These are phyloP conservation scores for Merodon equestris DNA, from an alignment of 2,888 invertebrate genomes.

Conservation along the genomic window DNA sequence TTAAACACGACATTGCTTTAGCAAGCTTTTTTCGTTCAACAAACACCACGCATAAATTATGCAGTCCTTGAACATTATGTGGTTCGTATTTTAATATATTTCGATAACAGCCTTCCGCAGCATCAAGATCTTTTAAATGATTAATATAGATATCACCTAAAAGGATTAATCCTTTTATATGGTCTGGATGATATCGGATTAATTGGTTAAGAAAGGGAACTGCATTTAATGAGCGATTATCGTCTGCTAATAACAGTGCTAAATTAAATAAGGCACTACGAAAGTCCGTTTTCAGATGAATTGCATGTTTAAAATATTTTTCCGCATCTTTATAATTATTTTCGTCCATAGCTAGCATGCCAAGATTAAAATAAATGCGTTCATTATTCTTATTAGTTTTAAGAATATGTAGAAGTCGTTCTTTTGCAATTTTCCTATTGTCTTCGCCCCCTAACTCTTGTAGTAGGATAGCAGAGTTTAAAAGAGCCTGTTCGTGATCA, in stretches of 20 bases:
- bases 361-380: conserved; percentile 95
- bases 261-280: conserved; percentile 96
- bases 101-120: conserved; percentile 96
- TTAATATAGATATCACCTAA: conserved; percentile 98
- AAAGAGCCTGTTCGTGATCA: conserved; percentile 95
- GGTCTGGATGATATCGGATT: conserved; percentile 93
- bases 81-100: conserved; percentile 92
- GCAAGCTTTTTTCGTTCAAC: conserved; percentile 93
- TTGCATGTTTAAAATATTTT: conserved; percentile 93
- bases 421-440: conserved; percentile 87
- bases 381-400: conserved; percentile 86
- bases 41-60: conserved; percentile 97
- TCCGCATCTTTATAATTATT: conserved; percentile 93
- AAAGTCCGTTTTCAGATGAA: conserved; percentile 92
- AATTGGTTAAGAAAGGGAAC: conserved; percentile 95
- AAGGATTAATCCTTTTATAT: conserved; percentile 95
- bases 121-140: conserved; percentile 94
- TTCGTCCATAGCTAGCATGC: conserved; percentile 98
- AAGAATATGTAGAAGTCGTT: conserved; percentile 89
- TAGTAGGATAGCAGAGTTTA: conserved; percentile 96
- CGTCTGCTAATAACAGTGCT: conserved; percentile 92
- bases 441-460: conserved; percentile 93
- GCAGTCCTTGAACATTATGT: conserved; percentile 94
- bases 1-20: conserved; percentile 91
- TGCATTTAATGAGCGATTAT: conserved; percentile 92